Evolutionary conservation across 1,140 invertebrate genomes (phyloP), one percentile per base, ranked within the genome.

Genomic region (Drosophila ogumai): DNA sequence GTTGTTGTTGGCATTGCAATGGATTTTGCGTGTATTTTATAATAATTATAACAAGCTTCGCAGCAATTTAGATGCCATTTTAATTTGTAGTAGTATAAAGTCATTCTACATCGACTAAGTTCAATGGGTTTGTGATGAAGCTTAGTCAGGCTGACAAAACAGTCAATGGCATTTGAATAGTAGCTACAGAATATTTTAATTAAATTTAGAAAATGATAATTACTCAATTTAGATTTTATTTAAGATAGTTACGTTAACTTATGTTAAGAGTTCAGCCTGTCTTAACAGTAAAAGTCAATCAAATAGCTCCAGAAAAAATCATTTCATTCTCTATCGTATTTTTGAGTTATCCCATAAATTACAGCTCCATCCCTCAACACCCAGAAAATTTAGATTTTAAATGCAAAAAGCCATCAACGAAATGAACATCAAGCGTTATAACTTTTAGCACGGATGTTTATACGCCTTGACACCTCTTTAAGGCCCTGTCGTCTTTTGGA

Each of bases 21-120:
- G 49, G 79, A 82, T 80, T 67, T 85, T 64, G 69, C 57, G 60
- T 75, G 68, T 58, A 44, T 63, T 71, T 75, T 75, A 81, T 81
- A 81, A 88, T 90, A 84, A 85, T 90, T 90, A 90, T 80, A 85
- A 69, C 79, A 79, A 73, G 74, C 81, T 73, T 55, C 19, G 17
- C 54, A 79, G 65, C 79, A 73, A 82, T 87, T 87, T 87, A 75
- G 66, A 79, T 79, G 68, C 63, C 66, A 73, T 57, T 59, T 56
- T 25, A 58, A 43, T 22, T 44, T 31, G 65, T 52, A 55, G 63
- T 50, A 43, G 59, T 44, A 65, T 57, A 54, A 56, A 60, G 44
- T 41, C 22, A 76, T 75, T 75, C 68, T 59, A 55, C 40, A 40
- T 64, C 41, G 25, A 41, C 22, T 41, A 50, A 59, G 44, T 59